Base-by-base conservation (phyloP, 2,797 vertebrate genomes). In the Petrocephalus sullivani region DNA sequence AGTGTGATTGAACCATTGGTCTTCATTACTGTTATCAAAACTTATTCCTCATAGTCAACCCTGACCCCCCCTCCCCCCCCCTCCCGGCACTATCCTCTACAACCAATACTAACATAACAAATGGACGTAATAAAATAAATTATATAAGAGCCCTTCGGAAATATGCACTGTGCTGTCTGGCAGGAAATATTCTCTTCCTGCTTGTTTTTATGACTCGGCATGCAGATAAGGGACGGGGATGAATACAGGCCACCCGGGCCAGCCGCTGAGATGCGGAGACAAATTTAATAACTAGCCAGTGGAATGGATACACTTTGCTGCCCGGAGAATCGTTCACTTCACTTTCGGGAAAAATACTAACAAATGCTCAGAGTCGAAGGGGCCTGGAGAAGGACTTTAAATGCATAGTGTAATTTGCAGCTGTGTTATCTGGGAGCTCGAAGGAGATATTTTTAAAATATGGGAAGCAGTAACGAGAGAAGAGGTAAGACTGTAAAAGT, bases 281-380 rank as follows among this genome's bases (percentile, higher is more conserved):
- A 94, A 94, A 95, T 95, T 90, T 93, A 94, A 95, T 95, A 95
- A 94, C 92, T 92, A 92, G 92, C 92, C 92, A 86, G 92, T 90
- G 93, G 94, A 95, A 95, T 95, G 89, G 91, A 94, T 94, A 94
- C 92, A 94, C 90, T 95, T 94, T 93, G 89, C 93, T 88, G 83
- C 93, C 91, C 92, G 93, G 90, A 90, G 92, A 91, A 93, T 92
- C 89, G 91, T 92, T 94, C 92, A 94, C 93, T 91, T 95, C 92
- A 92, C 92, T 89, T 89, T 90, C 93, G 91, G 88, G 88, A 88
- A 90, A 89, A 81, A 89, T 41, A 23, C 19, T 67, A 49, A 57
- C 49, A 88, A 86, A 88, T 89, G 89, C 85, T 90, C 88, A 81
- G 81, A 91, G 92, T 92, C 91, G 92, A 94, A 92, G 89, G 3